phyloP scores from a whole-genome alignment of 2,113 vertebrate genomes.

The Lates calcarifer region DNA sequence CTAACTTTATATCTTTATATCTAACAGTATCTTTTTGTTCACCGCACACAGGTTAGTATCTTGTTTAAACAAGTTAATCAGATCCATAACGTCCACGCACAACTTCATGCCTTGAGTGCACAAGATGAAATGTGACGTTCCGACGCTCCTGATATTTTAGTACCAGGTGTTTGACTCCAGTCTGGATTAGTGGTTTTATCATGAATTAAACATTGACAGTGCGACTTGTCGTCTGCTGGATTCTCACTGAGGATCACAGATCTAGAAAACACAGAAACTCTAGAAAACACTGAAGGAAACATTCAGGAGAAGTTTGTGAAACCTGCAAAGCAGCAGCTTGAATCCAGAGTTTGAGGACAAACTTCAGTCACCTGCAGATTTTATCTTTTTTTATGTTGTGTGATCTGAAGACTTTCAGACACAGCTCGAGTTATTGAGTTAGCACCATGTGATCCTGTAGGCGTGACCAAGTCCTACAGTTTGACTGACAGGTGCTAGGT shows the following conservation, averaged over 20 bases:
- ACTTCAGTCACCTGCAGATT: constrained; percentile 21
- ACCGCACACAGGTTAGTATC: background rate
- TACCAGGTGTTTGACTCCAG: background rate
- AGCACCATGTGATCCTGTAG: constrained; percentile 79
- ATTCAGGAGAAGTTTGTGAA: constrained; percentile 56
- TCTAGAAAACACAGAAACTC: constrained; percentile 66
- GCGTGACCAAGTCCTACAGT: constrained; percentile 33
- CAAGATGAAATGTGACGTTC: background rate
- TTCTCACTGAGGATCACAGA: constrained; percentile 44
- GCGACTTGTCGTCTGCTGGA: background rate
- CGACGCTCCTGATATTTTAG: background rate
- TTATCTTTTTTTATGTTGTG: background rate
- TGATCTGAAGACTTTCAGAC: constrained; percentile 23
- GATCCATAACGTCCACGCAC: too few species aligned
- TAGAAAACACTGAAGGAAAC: constrained; percentile 70
- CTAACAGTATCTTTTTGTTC: too few species aligned
- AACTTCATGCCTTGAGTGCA: too few species aligned
- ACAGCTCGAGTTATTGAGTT: constrained; percentile 50
- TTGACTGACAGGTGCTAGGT: constrained; percentile 68
- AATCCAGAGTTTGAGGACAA: constrained; percentile 30
- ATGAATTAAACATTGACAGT: background rate
- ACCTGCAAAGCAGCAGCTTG: constrained; percentile 25
- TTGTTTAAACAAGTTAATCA: background rate
- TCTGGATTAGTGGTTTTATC: constrained; percentile 28
- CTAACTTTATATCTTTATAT: too few species aligned